Evolutionary conservation across 2,888 invertebrate species (phyloP).

Genomic region (Plagodis pulveraria): DNA sequence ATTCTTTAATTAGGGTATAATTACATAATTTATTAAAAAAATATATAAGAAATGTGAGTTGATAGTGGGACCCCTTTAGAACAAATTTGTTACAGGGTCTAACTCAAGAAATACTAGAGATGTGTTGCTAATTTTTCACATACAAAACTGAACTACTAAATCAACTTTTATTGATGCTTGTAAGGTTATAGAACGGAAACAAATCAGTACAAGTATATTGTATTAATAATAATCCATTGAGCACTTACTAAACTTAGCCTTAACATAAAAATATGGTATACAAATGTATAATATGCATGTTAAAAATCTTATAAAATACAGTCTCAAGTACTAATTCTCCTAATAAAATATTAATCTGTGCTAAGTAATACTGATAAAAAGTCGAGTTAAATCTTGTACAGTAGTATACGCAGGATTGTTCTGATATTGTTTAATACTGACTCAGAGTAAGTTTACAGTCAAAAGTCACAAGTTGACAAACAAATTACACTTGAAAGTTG

Average conservation of each 20-base stretch:
- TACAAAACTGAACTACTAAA: not conserved
- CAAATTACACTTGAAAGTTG: no score
- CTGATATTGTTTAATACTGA: not conserved
- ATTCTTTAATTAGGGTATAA: no score
- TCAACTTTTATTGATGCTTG: not conserved
- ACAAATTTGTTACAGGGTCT: no score
- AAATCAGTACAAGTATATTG: not conserved
- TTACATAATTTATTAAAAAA: no score
- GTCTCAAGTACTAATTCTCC: not conserved
- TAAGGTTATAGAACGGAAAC: constrained; percentile 1
- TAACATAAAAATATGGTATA: not conserved
- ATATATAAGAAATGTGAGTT: no score
- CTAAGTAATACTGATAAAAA: constrained; percentile 7
- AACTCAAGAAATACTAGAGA: no score
- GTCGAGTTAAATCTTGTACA: not conserved
- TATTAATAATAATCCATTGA: constrained; percentile 8
- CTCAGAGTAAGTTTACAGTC: not conserved
- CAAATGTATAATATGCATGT: not conserved
- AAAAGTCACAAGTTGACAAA: no score
- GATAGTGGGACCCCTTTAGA: no score
- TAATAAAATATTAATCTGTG: not conserved
- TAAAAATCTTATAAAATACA: not conserved
- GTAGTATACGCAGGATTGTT: not conserved
- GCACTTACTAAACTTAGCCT: constrained; percentile 5
- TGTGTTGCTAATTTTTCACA: no score